phyloP scores from a whole-genome alignment of 2,113 vertebrate species.

The Esox niger region DNA sequence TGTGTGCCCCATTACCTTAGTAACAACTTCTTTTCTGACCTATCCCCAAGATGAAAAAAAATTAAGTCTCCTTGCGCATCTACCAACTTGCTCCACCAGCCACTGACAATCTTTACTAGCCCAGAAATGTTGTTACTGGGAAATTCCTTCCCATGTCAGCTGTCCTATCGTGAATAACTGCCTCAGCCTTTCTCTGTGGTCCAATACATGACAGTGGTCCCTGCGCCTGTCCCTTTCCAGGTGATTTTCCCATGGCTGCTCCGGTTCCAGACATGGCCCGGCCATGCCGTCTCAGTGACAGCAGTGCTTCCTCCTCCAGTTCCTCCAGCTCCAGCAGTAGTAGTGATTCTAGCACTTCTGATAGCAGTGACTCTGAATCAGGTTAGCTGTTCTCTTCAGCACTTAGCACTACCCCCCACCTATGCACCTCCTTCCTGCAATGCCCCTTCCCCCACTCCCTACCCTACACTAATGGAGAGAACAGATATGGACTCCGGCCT shows the following conservation, averaged over 20 bases:
- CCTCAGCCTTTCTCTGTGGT: not conserved
- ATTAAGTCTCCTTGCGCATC: no score
- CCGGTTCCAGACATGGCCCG: slow-evolving; percentile 26
- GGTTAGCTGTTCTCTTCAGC: slow-evolving; percentile 73
- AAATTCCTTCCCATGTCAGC: no score
- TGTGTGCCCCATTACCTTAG: no score
- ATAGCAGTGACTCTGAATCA: slow-evolving; percentile 82
- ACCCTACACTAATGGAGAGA: not conserved
- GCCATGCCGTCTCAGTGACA: slow-evolving; percentile 70
- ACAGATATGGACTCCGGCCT: not conserved
- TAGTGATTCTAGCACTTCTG: slow-evolving; percentile 72
- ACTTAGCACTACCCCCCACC: slow-evolving; percentile 7
- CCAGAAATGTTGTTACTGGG: no score
- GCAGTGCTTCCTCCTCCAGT: slow-evolving; percentile 65
- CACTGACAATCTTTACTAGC: no score
- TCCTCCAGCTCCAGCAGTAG: slow-evolving; percentile 56
- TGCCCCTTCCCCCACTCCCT: slow-evolving; percentile 7
- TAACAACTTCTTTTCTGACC: no score
- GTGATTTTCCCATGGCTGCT: slow-evolving; percentile 20
- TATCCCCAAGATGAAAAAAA: no score
- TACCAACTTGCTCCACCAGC: no score
- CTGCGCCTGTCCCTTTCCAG: slow-evolving; percentile 44
- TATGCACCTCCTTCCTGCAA: not conserved
- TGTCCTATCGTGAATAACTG: not conserved
- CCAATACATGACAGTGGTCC: not conserved